Conservation (phyloP, 2,888 invertebrate genomes). For the Calameuta filiformis region DNA sequence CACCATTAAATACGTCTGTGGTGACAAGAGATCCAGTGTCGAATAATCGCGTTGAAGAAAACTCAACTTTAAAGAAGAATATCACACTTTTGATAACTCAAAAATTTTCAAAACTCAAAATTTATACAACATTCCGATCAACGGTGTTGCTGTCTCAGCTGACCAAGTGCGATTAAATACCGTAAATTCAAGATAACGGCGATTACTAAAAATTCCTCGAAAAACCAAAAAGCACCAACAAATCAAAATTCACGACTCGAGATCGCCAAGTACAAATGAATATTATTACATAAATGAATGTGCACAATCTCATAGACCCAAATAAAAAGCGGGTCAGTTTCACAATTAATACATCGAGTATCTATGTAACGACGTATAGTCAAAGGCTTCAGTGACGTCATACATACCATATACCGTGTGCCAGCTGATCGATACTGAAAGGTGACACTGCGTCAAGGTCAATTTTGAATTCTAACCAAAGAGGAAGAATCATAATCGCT, state of each 20-base stretch:
- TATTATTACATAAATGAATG: background rate
- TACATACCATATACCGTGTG: background rate
- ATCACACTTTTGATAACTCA: background rate
- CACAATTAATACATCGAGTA: background rate
- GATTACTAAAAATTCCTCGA: background rate
- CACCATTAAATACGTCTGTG: background rate
- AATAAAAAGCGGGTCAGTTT: background rate
- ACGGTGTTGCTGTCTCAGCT: background rate
- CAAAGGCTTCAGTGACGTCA: background rate
- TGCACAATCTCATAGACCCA: background rate
- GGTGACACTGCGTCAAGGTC: conserved; percentile 1
- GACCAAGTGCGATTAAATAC: background rate
- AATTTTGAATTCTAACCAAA: background rate
- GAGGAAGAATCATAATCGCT: background rate
- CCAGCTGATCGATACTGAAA: conserved; percentile 14
- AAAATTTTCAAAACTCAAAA: background rate
- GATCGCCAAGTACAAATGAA: background rate
- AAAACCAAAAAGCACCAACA: background rate
- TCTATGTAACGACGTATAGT: background rate
- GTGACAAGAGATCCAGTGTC: background rate
- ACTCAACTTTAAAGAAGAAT: background rate
- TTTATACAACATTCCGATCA: background rate
- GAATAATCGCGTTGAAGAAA: background rate
- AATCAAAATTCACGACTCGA: background rate
- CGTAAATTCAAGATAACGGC: background rate